Conservation (phyloP, 2,888 invertebrate genomes). For the Protophormia terraenovae region DNA sequence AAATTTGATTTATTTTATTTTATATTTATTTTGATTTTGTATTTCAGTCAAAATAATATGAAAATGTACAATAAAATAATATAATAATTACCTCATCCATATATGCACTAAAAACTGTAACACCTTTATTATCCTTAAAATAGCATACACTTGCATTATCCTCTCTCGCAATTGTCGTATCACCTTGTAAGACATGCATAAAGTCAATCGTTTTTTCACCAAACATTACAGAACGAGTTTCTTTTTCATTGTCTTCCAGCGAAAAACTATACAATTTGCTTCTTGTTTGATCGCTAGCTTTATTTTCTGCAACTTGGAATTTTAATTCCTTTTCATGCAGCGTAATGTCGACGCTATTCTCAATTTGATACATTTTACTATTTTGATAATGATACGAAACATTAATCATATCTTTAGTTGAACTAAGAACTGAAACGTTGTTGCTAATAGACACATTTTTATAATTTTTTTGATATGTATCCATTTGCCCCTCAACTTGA, state of each 20-base stretch:
- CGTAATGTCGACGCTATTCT: slow-evolving; percentile 60
- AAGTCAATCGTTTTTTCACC: slow-evolving; percentile 45
- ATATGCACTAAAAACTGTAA: background rate
- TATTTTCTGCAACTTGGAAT: background rate
- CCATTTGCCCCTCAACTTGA: background rate
- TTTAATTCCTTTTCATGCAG: slow-evolving; percentile 41
- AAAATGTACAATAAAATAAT: background rate
- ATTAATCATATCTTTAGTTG: slow-evolving; percentile 30
- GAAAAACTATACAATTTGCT: slow-evolving; percentile 42
- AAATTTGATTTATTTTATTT: too few species aligned
- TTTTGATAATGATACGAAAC: slow-evolving; percentile 23
- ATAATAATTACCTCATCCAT: slow-evolving; percentile 22
- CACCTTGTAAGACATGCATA: background rate
- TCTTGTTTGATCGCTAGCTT: background rate
- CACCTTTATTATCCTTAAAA: background rate
- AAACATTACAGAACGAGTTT: background rate
- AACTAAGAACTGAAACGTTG: background rate
- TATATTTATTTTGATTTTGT: too few species aligned
- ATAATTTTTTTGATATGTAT: background rate
- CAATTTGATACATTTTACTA: slow-evolving; percentile 28
- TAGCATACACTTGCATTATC: background rate
- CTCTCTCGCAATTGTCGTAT: background rate
- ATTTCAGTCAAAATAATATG: background rate
- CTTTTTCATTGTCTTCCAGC: slow-evolving; percentile 45
- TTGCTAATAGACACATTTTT: background rate